Evolutionary conservation across 2,888 invertebrate species (phyloP).

Genomic region (Hedychridium roseum): DNA sequence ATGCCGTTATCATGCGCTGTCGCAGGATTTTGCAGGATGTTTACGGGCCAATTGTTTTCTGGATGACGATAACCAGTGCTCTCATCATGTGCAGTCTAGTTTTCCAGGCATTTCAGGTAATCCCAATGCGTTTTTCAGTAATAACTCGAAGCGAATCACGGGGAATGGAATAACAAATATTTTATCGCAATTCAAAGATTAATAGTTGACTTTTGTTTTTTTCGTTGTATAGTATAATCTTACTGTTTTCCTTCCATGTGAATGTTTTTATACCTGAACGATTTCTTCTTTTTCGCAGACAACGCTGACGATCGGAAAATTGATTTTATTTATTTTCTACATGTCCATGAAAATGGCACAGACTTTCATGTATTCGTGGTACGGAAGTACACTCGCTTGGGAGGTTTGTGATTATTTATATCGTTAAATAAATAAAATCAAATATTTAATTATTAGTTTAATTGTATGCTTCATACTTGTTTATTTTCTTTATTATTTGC

Average conservation of each 20-base stretch:
- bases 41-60: conserved; percentile 40
- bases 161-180: not conserved
- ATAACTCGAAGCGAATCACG: not conserved
- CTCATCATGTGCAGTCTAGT: conserved; percentile 39
- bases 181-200: not conserved
- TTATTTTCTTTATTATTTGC: not conserved
- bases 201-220: not conserved
- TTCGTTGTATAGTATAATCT: not conserved
- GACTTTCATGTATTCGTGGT: conserved; percentile 6
- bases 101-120: conserved; percentile 40
- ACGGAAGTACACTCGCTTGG: not conserved
- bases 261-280: not conserved
- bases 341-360: conserved; percentile 9
- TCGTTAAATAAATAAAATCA: not conserved
- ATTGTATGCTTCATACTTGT: too few relatives aligned
- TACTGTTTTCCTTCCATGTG: not conserved
- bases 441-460: too few relatives aligned
- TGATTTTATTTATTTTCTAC: not conserved
- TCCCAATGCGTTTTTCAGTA: too few relatives aligned
- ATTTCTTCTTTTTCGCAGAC: not conserved
- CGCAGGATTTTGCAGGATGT: conserved; percentile 29
- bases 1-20: conserved; percentile 26
- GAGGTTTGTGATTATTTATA: conserved; percentile 3
- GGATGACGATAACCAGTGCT: conserved; percentile 37
- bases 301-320: conserved; percentile 1